Percentiles rank a stretch among this genome's conserved stretches.
These are phyloP conservation scores for Xiphophorus hellerii DNA, from an alignment of 2,113 vertebrate species.

Conservation along the genomic window DNA sequence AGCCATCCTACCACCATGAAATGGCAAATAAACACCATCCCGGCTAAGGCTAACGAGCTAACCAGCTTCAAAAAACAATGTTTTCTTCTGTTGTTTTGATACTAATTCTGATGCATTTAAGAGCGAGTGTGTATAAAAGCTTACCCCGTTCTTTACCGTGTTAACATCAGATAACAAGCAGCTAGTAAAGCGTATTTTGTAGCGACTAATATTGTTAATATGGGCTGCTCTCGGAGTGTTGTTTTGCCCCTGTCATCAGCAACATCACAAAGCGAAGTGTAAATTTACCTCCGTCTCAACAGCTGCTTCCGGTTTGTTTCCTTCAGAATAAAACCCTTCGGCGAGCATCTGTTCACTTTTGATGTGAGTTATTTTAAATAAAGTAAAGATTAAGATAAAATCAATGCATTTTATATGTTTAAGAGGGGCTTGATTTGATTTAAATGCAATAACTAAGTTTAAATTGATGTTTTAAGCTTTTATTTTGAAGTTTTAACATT, in stretches of 20 bases:
- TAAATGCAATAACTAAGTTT: background rate
- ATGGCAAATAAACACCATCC: background rate
- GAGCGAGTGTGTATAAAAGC: background rate
- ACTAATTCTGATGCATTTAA: background rate
- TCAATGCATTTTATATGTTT: background rate
- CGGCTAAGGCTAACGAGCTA: slow-evolving; percentile 49
- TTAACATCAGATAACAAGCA: slow-evolving; percentile 1
- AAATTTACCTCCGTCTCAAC: background rate
- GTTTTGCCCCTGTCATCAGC: slow-evolving; percentile 44
- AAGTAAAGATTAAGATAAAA: background rate
- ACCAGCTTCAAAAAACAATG: slow-evolving; percentile 16
- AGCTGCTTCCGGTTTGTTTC: background rate
- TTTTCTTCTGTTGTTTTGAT: background rate
- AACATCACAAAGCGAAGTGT: slow-evolving; percentile 14
- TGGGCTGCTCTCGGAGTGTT: background rate
- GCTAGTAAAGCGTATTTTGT: background rate
- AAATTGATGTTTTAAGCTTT: background rate
- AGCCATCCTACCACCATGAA: background rate
- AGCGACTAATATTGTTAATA: background rate
- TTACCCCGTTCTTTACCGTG: slow-evolving; percentile 59
- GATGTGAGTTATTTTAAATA: background rate
- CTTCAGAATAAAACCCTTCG: slow-evolving; percentile 28
- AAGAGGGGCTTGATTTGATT: background rate
- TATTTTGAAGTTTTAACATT: slow-evolving; percentile 18
- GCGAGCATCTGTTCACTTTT: background rate